Evolutionary conservation across 2,797 vertebrate genomes (phyloP).

Genomic region (Urophycis tenuis): DNA sequence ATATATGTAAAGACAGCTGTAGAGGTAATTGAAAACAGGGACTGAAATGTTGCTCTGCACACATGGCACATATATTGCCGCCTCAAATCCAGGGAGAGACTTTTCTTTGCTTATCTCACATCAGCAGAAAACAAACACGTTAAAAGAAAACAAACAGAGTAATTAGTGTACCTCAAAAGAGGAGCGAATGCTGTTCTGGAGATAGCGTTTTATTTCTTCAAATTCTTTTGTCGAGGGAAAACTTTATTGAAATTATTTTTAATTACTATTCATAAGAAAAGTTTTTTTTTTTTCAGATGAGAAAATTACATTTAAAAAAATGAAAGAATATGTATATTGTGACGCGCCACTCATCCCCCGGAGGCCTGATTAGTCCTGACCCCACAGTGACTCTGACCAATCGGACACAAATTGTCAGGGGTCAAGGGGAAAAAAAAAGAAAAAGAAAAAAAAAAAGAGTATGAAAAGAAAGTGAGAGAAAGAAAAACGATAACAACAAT

Average conservation of each 20-base stretch:
- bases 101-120: constrained; percentile 49
- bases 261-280: constrained; percentile 46
- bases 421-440: background rate
- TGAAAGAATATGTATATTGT: background rate
- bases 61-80: background rate
- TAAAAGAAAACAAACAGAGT: constrained; percentile 47
- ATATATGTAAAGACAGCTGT: background rate
- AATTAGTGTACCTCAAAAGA: constrained; percentile 65
- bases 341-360: background rate
- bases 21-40: constrained; percentile 3
- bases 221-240: constrained; percentile 36
- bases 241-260: constrained; percentile 52
- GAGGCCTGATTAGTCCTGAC: background rate
- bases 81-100: constrained; percentile 2
- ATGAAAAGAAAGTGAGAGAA: background rate
- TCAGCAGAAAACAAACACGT: constrained; percentile 47
- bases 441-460: background rate
- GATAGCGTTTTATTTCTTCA: constrained; percentile 47
- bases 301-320: constrained; percentile 1
- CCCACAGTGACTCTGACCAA: background rate
- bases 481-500: background rate
- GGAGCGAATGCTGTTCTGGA: constrained; percentile 50
- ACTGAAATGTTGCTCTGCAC: background rate
- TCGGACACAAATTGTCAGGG: background rate
- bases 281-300: constrained; percentile 26